Evolutionary conservation across 2,888 invertebrate genomes (phyloP).

Genomic region (Aphodius granarius): DNA sequence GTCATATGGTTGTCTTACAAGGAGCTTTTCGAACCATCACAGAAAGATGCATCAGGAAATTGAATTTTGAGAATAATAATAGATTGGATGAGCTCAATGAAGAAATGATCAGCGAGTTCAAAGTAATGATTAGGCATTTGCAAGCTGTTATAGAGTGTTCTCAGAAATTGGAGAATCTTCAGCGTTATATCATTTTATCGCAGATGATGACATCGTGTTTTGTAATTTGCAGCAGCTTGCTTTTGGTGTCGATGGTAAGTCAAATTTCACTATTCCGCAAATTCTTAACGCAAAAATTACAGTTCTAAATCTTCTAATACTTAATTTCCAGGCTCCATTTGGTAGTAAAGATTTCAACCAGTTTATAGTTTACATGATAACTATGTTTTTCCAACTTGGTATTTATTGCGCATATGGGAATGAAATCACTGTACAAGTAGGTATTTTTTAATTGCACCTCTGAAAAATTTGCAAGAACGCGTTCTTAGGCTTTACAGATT

Average conservation of each 20-base stretch:
- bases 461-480: no score
- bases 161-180: slow-evolving; percentile 42
- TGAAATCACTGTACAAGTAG: slow-evolving; percentile 45
- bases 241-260: slow-evolving; percentile 46
- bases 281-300: not conserved
- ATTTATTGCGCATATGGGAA: slow-evolving; percentile 48
- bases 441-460: not conserved
- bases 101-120: slow-evolving; percentile 41
- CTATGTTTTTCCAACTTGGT: slow-evolving; percentile 45
- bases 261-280: not conserved
- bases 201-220: slow-evolving; percentile 47
- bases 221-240: slow-evolving; percentile 47
- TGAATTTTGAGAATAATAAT: slow-evolving; percentile 3
- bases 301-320: not conserved
- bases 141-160: slow-evolving; percentile 39
- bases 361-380: slow-evolving; percentile 45
- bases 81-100: slow-evolving; percentile 25
- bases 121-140: slow-evolving; percentile 42
- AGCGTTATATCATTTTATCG: slow-evolving; percentile 43
- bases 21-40: slow-evolving; percentile 44
- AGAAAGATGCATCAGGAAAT: slow-evolving; percentile 30
- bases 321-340: slow-evolving; percentile 31
- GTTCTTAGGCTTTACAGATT: slow-evolving; percentile 42
- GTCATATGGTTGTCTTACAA: slow-evolving; percentile 45
- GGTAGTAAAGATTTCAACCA: slow-evolving; percentile 44